Evolutionary conservation across 1,140 invertebrate genomes (phyloP), one percentile per base, ranked within the genome.

Genomic region (Apocrypta bakeri): DNA sequence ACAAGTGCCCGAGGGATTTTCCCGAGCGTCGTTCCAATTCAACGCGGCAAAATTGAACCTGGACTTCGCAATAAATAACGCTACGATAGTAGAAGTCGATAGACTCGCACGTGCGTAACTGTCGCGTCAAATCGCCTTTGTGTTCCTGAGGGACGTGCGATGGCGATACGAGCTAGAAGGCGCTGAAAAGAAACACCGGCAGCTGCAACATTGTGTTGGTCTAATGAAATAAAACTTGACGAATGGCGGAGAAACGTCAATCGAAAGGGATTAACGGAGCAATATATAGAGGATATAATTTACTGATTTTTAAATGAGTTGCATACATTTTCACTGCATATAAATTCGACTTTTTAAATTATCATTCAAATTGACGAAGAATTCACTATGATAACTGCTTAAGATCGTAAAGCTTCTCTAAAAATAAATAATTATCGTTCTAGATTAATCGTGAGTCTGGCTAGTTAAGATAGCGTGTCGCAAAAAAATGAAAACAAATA

Each of bases 11-110:
- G 14, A 3, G 68, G 68, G 68, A 71, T 37, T 33, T 37, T n/a
- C 29, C 21, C 2, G 14, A 21, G 12, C 25, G 63, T 56, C 25
- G 14, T 25, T 66, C 63, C 21, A n/a, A 56, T 56, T 56, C 21
- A n/a, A 6, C 48, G 48, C 21, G 21, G 48, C 48, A 21, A 33
- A 71, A 71, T 33, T 71, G 68, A 37, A 71, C 14, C 25, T 9
- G 56, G 48, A 25, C 74, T 64, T 33, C 56, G 68, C 25, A 79
- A 79, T 79, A 79, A 71, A 79, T 79, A 79, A 79, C 76, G 21
- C 24, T n/a, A 0, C 4, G 14, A 33, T n/a, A 37, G 9, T 17
- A 61, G 68, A n/a, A 78, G 40, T 69, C 24, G 25, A 79, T 71
- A 79, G 24, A 71, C 25, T 33, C n/a, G 1, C 2, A 56, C 48